Conservation (phyloP, 2,113 vertebrate genomes). For the Cygnus buccinator region DNA sequence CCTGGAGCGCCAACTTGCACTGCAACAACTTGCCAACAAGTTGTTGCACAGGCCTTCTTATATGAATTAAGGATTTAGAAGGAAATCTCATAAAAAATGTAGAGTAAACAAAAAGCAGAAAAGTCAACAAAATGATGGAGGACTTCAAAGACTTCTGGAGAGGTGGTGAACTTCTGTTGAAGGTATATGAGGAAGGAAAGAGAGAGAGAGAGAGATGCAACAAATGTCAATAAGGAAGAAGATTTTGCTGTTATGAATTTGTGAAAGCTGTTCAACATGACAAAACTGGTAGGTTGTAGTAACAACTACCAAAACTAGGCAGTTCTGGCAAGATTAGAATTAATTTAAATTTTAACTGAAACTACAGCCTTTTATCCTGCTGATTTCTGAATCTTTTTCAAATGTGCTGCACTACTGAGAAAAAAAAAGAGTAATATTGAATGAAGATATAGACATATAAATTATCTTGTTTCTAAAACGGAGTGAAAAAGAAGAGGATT, state of each 20-base stretch:
- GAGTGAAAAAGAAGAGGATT: conserved; percentile 23
- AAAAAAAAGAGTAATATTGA: conserved; percentile 34
- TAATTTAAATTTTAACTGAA: neutral
- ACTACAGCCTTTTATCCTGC: neutral
- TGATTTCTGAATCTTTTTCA: conserved; percentile 15
- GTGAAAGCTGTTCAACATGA: neutral
- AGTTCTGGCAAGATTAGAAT: neutral
- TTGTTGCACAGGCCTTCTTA: neutral
- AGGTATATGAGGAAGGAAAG: neutral
- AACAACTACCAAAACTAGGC: too few relatives aligned
- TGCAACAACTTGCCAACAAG: neutral
- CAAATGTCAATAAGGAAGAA: neutral
- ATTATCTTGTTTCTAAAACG: conserved; percentile 24
- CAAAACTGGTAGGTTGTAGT: neutral
- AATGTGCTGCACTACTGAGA: neutral
- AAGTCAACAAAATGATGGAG: neutral
- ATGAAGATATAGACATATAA: neutral
- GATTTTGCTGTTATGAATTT: neutral
- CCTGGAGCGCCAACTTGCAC: neutral
- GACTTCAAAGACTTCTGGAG: neutral
- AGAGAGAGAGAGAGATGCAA: neutral
- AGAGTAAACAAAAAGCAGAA: neutral
- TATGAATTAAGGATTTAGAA: neutral
- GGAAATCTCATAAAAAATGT: neutral
- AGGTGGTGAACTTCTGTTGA: neutral